phyloP scores from a whole-genome alignment of 2,888 invertebrate genomes.

The Limnephilus lunatus region DNA sequence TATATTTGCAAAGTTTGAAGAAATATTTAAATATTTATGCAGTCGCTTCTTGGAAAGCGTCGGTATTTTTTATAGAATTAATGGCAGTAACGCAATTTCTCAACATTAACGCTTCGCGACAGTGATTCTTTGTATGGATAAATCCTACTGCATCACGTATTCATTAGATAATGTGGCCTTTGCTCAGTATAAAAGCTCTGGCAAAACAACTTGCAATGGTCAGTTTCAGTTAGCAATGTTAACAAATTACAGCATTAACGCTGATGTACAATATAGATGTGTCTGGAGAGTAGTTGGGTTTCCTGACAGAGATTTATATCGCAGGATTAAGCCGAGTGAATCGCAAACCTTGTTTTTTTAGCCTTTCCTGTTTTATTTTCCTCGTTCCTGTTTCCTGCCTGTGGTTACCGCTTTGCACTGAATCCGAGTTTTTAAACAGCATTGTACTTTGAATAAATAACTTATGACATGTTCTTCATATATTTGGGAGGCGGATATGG shows the following conservation, averaged over 20 bases:
- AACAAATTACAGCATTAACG: slow-evolving; percentile 38
- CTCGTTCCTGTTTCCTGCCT: neutral
- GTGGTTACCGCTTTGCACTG: neutral
- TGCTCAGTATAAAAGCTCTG: neutral
- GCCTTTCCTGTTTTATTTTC: slow-evolving; percentile 16
- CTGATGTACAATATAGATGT: slow-evolving; percentile 24
- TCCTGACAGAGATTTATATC: slow-evolving; percentile 22
- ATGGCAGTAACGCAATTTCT: neutral
- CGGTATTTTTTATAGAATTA: too few relatives aligned
- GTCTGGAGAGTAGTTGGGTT: slow-evolving; percentile 20
- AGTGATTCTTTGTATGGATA: neutral
- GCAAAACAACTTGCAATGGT: neutral
- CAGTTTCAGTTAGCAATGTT: neutral
- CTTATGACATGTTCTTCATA: neutral
- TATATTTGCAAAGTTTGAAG: too few relatives aligned
- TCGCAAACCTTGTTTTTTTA: neutral
- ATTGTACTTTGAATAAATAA: neutral
- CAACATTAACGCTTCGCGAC: neutral
- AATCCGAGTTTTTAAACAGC: neutral
- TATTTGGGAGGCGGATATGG: neutral
- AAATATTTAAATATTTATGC: neutral
- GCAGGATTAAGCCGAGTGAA: neutral
- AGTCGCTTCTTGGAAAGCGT: neutral
- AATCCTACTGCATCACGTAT: neutral
- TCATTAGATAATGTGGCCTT: neutral